phyloP scores from a whole-genome alignment of 1,140 invertebrate genomes.

The Pseudomyrmex concolor region DNA sequence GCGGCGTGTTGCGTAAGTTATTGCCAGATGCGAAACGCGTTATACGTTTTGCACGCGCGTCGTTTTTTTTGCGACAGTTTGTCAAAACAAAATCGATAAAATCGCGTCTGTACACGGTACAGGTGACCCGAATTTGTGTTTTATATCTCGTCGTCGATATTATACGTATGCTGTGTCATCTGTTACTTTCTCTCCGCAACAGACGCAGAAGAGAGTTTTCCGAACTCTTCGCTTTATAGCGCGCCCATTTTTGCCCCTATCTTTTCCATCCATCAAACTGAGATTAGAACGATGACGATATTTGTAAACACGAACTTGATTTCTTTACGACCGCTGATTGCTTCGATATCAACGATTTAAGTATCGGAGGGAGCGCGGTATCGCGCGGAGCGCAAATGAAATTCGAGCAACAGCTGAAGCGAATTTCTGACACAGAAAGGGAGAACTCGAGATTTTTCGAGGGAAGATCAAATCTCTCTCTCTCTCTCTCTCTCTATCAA shows the following conservation, averaged over 20 bases:
- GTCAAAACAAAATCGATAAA: conserved; percentile 27
- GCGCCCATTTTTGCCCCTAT: neutral
- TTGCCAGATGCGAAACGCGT: neutral
- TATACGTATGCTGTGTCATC: neutral
- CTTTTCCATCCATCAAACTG: neutral
- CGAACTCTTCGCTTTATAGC: neutral
- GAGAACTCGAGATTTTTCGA: conserved; percentile 4
- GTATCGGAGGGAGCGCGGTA: neutral
- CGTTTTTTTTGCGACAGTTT: neutral
- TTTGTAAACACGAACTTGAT: conserved; percentile 7
- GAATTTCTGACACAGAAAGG: neutral
- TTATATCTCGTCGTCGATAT: neutral
- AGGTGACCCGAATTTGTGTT: conserved; percentile 1
- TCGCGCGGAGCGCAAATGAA: neutral
- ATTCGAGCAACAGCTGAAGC: conserved; percentile 3
- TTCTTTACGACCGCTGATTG: conserved; percentile 15
- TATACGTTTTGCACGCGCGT: conserved; percentile 6
- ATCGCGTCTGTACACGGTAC: neutral
- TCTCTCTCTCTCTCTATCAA: conserved; percentile 5
- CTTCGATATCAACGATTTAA: conserved; percentile 27
- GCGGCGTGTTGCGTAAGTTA: conserved; percentile 8
- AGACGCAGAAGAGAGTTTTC: neutral
- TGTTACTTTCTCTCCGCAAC: neutral
- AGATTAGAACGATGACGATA: conserved; percentile 7
- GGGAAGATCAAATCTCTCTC: conserved; percentile 17